Conservation (phyloP, 2,888 invertebrate genomes). For the Thalpophila matura region DNA sequence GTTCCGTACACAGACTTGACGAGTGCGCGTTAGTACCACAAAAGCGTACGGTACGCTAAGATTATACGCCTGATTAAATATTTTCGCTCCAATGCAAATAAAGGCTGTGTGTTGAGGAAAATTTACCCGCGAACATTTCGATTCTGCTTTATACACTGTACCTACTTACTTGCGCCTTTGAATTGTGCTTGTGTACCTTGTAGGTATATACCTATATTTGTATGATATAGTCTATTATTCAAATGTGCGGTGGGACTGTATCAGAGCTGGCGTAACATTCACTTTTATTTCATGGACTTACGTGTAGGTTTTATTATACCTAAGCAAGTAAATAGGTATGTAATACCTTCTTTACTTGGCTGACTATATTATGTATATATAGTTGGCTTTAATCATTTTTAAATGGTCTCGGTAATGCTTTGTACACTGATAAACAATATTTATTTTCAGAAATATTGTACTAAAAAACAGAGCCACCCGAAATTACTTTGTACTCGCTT, state of each 20-base stretch:
- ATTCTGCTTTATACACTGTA: constrained; percentile 69
- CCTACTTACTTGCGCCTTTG: constrained; percentile 68
- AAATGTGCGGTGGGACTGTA: constrained; percentile 48
- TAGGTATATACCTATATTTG: constrained; percentile 19
- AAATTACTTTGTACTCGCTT: constrained; percentile 42
- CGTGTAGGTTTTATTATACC: constrained; percentile 26
- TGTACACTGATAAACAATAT: background rate
- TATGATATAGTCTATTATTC: constrained; percentile 46
- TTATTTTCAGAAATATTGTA: constrained; percentile 1
- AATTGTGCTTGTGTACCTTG: constrained; percentile 59
- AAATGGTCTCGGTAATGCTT: background rate
- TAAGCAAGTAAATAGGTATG: no score
- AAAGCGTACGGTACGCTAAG: constrained; percentile 84
- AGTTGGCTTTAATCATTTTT: background rate
- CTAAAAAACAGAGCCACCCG: constrained; percentile 5
- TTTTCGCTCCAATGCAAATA: constrained; percentile 89
- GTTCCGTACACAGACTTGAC: constrained; percentile 61
- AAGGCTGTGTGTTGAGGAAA: constrained; percentile 77
- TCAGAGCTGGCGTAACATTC: constrained; percentile 41
- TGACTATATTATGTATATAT: background rate
- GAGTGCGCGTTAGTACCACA: constrained; percentile 79
- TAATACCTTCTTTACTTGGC: background rate
- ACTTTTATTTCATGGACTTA: constrained; percentile 43
- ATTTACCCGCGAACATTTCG: constrained; percentile 76
- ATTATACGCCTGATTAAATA: constrained; percentile 90